Evolutionary conservation across 1,140 invertebrate genomes (phyloP).

Genomic region (Heliothis subflexa): DNA sequence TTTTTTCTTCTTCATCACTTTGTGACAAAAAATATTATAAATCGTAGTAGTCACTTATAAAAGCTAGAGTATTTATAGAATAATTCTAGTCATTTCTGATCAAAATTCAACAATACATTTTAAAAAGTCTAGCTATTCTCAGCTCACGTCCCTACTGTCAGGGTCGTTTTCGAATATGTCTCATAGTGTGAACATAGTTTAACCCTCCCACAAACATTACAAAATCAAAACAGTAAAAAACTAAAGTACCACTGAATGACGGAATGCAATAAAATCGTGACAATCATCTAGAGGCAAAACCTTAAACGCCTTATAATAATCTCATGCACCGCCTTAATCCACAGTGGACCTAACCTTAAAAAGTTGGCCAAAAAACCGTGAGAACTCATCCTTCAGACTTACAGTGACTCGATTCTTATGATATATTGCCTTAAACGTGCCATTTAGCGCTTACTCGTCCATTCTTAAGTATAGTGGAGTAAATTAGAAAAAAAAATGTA

Average conservation of each 20-base stretch:
- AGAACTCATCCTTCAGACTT: slow-evolving; percentile 72
- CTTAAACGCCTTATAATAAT: slow-evolving; percentile 75
- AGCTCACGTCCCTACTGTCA: not conserved
- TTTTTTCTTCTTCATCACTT: too few relatives aligned
- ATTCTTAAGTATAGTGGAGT: slow-evolving; percentile 82
- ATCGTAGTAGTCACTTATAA: too few relatives aligned
- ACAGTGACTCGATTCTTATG: slow-evolving; percentile 80
- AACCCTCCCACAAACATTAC: not conserved
- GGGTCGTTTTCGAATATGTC: not conserved
- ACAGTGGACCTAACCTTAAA: slow-evolving; percentile 54
- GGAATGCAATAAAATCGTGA: slow-evolving; percentile 68
- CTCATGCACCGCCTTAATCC: slow-evolving; percentile 61
- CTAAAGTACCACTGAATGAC: slow-evolving; percentile 55
- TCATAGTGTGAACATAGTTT: not conserved
- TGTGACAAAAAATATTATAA: too few relatives aligned
- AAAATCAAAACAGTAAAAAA: slow-evolving; percentile 43
- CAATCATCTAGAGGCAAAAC: slow-evolving; percentile 78
- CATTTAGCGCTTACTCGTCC: slow-evolving; percentile 84
- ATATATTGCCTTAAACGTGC: slow-evolving; percentile 85
- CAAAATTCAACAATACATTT: not conserved
- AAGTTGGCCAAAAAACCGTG: slow-evolving; percentile 69
- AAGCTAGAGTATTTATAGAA: too few relatives aligned
- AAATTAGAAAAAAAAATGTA: slow-evolving; percentile 85
- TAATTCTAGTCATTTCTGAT: too few relatives aligned
- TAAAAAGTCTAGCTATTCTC: not conserved